phyloP scores from a whole-genome alignment of 35 echinoderm and acorn worm species.

The Ophioderma brevispina region DNA sequence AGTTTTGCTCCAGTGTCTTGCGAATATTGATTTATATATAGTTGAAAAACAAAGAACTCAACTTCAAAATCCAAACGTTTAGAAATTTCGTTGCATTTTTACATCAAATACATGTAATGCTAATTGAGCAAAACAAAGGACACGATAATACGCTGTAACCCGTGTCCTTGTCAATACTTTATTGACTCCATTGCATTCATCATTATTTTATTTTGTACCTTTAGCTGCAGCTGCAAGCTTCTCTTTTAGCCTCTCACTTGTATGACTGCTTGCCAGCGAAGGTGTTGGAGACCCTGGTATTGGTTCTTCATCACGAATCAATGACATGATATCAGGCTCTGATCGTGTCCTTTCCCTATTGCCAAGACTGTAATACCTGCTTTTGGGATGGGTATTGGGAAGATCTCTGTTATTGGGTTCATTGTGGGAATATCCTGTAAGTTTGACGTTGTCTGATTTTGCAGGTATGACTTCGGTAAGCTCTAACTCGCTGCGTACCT shows the following conservation, averaged over 20 bases:
- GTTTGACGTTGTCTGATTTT: neutral
- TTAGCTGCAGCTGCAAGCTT: neutral
- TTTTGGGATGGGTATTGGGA: neutral
- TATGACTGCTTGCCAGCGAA: neutral
- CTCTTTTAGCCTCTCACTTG: neutral
- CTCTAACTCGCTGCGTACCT: neutral
- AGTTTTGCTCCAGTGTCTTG: no score
- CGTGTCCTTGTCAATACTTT: no score
- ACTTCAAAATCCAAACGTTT: neutral
- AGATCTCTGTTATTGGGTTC: neutral
- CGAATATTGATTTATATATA: no score
- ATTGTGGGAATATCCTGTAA: constrained; percentile 3
- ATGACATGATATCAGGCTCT: constrained; percentile 18
- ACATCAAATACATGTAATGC: no score
- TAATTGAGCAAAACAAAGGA: no score
- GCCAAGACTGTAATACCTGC: neutral
- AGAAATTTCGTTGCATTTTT: no score
- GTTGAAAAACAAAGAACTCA: neutral
- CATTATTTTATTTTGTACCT: neutral
- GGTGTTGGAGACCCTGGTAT: neutral
- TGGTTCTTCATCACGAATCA: neutral
- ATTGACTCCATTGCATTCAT: no score
- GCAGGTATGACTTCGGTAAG: constrained; percentile 18
- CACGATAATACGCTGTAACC: no score
- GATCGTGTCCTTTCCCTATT: neutral